Percentiles rank a stretch among this genome's conserved stretches.
phyloP scores from a whole-genome alignment of 2,113 vertebrate species.

The Peromyscus californicus region DNA sequence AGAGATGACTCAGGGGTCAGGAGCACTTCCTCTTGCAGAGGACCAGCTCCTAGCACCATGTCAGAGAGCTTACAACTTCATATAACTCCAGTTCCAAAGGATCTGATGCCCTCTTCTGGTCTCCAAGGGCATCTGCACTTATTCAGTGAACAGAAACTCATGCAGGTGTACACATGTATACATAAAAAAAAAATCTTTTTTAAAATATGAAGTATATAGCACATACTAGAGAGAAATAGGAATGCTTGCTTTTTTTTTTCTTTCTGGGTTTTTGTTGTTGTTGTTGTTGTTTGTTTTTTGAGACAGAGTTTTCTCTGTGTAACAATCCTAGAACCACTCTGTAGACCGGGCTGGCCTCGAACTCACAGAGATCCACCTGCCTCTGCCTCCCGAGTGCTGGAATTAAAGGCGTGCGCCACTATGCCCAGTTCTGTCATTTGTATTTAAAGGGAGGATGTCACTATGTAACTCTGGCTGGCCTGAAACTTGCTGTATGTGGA shows the following conservation, averaged over 20 bases:
- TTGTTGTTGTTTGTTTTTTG: no score
- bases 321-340: no score
- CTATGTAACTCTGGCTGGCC: background rate
- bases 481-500: background rate
- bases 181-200: background rate
- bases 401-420: no score
- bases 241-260: background rate
- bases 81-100: background rate
- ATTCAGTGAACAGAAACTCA: background rate
- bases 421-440: no score
- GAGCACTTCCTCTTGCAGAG: background rate
- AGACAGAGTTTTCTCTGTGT: no score
- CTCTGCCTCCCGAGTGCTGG: no score
- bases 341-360: no score
- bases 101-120: background rate
- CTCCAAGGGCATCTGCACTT: background rate
- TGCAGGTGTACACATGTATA: background rate
- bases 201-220: background rate
- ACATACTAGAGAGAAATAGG: no score
- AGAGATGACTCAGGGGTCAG: background rate
- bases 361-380: no score
- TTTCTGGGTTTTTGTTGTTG: no score
- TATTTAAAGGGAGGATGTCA: background rate
- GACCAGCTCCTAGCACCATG: background rate
- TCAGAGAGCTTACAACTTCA: background rate